These are phyloP conservation scores for Atherinomorus stipes DNA, from an alignment of 2,113 vertebrate species.

Conservation along the genomic window DNA sequence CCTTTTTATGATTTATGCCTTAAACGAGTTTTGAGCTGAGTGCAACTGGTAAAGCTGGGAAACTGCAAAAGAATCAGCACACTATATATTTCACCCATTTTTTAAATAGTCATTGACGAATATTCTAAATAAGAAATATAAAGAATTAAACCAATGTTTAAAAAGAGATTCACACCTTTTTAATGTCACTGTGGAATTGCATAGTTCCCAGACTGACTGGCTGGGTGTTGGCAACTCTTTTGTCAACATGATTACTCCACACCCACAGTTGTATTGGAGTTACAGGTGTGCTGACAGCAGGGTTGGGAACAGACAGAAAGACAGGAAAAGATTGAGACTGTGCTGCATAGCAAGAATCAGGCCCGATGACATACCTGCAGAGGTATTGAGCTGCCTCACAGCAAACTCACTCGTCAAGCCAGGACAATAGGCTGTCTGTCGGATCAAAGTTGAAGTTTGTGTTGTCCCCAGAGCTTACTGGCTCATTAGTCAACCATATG, in stretches of 20 bases:
- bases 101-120: too few relatives aligned
- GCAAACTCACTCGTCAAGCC: constrained; percentile 7
- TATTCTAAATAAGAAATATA: not conserved
- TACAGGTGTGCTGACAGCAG: constrained; percentile 55
- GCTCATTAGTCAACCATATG: not conserved
- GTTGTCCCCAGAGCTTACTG: not conserved
- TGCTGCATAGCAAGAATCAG: constrained; percentile 63
- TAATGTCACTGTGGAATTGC: constrained; percentile 25
- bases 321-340: constrained; percentile 32
- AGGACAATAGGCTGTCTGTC: constrained; percentile 26
- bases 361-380: constrained; percentile 74
- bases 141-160: not conserved
- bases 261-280: constrained; percentile 57
- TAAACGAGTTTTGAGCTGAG: not conserved
- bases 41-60: too few relatives aligned
- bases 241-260: constrained; percentile 57
- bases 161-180: constrained; percentile 17
- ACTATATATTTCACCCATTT: too few relatives aligned
- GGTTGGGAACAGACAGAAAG: constrained; percentile 34
- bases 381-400: constrained; percentile 56
- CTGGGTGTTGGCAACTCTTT: constrained; percentile 68
- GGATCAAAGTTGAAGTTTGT: constrained; percentile 19
- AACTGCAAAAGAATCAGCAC: not conserved
- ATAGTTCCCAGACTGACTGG: constrained; percentile 62
- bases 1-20: too few relatives aligned